Percentiles rank a stretch among this genome's conserved stretches.
Evolutionary conservation across 2,113 vertebrate genomes (phyloP).

Genomic region (Terrapene triunguis): DNA sequence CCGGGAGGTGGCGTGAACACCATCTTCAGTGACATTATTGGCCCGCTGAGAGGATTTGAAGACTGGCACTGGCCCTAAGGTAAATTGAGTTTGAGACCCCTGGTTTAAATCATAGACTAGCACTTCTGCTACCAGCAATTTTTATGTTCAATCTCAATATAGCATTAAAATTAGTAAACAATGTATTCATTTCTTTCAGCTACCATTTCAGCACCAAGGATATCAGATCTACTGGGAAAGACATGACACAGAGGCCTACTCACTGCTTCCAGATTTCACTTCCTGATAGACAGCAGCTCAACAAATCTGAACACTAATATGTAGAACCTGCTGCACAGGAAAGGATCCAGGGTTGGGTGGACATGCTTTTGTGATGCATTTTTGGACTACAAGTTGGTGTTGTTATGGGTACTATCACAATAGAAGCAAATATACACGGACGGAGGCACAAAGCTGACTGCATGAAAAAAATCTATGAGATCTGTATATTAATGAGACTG

Average conservation of each 20-base stretch:
- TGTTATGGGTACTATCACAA: conserved; percentile 46
- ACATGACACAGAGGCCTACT: background rate
- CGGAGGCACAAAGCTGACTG: conserved; percentile 19
- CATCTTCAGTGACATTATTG: too few relatives aligned
- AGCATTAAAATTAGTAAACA: background rate
- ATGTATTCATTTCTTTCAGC: background rate
- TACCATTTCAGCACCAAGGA: background rate
- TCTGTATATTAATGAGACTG: background rate
- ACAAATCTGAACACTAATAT: background rate
- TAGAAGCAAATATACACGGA: conserved; percentile 31
- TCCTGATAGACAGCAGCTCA: background rate
- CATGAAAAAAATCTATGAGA: background rate
- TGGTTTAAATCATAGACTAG: background rate
- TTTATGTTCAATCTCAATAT: background rate
- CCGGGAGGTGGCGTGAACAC: too few relatives aligned
- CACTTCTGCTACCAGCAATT: background rate
- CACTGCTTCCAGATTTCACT: background rate
- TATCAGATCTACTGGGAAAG: background rate
- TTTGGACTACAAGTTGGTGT: conserved; percentile 22
- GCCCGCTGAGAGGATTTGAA: too few relatives aligned
- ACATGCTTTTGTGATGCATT: background rate
- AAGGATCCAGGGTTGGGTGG: background rate
- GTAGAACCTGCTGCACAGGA: background rate
- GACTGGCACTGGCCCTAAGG: too few relatives aligned
- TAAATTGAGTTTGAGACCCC: too few relatives aligned